Evolutionary conservation across 2,113 vertebrate genomes (phyloP), one percentile per base, ranked within the genome.

Genomic region (Silurus meridionalis): DNA sequence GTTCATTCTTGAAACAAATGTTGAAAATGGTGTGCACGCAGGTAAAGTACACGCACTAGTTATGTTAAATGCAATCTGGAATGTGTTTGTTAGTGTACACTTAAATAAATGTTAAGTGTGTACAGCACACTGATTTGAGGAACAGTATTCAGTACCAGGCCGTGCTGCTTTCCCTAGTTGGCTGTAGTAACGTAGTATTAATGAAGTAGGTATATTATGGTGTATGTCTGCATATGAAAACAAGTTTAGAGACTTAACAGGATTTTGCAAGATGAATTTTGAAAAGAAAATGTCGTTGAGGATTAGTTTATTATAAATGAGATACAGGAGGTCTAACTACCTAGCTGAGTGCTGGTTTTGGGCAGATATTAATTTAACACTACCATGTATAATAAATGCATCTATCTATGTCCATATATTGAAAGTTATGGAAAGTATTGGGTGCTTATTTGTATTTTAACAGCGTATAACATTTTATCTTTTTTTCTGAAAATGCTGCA

Each of bases 1-100:
- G 64, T 80, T n/a, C 78, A 46, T 82, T 74, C 53, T 82, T 85
- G 7, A 85, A 88, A 83, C 46, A 6, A 64, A 63, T 66, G 60
- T 67, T 85, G 15, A 67, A 78, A 74, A 11, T 10, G n/a, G 19
- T 71, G 77, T 81, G 52, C 37, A 81, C 78, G 55, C 37, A 60
- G 37, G 77, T 46, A 48, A 53, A 50, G 25, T 78, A 64, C 60
- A 84, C 28, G 25, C 72, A 63, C 25, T 83, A 55, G 64, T 37
- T 72, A 55, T 78, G 48, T 78, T 85, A 52, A 25, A 50, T 77
- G 58, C n/a, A 28, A 23, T 53, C 52, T 67, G 53, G n/a, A 67
- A 60, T 80, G 78, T 55, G 14, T 57, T 67, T 78, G 46, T 28
- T 58, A 8, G 17, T 48, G 6, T 57, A 66, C 74, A 21, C 46